phyloP scores from a whole-genome alignment of 64 coral and sea anemone species.

The Stichodactyla helianthus region DNA sequence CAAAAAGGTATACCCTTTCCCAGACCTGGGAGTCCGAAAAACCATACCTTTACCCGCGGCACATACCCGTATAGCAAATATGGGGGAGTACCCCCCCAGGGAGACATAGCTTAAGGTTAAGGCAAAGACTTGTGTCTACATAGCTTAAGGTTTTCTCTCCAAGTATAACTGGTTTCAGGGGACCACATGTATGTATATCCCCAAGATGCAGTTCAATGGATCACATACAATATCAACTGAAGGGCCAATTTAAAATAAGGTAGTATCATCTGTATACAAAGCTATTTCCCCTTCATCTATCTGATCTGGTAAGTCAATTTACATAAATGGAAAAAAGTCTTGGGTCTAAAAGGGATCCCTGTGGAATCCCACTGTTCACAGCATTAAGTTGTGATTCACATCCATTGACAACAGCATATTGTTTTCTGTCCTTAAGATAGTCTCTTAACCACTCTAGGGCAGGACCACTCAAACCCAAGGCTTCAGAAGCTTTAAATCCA shows the following conservation, averaged over 20 bases:
- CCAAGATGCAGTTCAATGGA: constrained; percentile 23
- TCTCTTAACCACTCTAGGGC: constrained; percentile 5
- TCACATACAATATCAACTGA: constrained; percentile 31
- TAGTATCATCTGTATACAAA: constrained; percentile 33
- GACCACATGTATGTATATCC: constrained; percentile 11
- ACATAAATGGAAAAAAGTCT: not conserved
- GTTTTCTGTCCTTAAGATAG: not conserved
- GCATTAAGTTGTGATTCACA: constrained; percentile 18
- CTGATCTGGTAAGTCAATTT: constrained; percentile 29
- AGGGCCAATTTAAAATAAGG: constrained; percentile 21
- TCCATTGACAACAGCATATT: not conserved
- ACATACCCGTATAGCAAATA: no score
- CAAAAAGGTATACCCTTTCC: no score
- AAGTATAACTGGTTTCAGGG: not conserved
- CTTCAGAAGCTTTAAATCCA: constrained; percentile 22
- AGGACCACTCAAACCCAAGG: not conserved
- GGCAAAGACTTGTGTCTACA: no score
- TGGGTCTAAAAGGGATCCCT: not conserved
- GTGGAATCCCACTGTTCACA: constrained; percentile 24
- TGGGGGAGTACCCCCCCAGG: not conserved
- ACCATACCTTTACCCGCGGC: no score
- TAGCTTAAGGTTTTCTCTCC: not conserved
- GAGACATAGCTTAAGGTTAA: no score
- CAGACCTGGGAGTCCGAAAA: no score
- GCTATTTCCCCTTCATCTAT: constrained; percentile 42